phyloP scores from a whole-genome alignment of 2,113 vertebrate species.

The Manacus vitellinus region DNA sequence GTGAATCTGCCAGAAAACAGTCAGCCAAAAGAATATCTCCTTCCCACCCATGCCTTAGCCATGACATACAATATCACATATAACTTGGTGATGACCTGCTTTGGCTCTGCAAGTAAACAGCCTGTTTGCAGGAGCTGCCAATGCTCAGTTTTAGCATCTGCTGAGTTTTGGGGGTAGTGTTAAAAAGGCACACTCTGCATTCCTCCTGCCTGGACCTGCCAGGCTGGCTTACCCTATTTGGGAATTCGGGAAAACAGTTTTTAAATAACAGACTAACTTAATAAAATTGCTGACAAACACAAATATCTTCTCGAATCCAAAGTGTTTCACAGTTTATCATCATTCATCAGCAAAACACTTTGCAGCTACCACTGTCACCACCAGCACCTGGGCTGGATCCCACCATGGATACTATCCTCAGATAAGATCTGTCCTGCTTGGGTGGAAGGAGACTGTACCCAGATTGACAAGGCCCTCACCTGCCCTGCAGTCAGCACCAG shows the following conservation, averaged over 20 bases:
- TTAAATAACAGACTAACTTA: background rate
- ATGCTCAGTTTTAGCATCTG: background rate
- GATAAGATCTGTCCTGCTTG: background rate
- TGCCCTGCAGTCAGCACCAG: background rate
- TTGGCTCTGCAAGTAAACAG: background rate
- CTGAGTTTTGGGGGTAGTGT: background rate
- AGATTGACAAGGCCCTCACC: background rate
- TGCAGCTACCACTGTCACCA: background rate
- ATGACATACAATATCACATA: background rate
- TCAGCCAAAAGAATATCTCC: background rate
- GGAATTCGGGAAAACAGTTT: accelerated
- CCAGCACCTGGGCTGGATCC: background rate
- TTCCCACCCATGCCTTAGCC: background rate
- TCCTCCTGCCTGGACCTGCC: background rate
- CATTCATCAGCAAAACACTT: background rate
- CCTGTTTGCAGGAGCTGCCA: background rate
- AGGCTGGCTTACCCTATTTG: background rate
- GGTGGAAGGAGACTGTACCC: background rate
- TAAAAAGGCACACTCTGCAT: background rate
- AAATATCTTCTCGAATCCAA: background rate
- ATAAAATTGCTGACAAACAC: background rate
- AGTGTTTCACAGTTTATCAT: background rate
- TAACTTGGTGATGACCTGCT: background rate
- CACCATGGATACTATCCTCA: background rate
- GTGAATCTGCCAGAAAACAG: background rate